Conservation (phyloP, 2,113 vertebrate genomes). For the Austrofundulus limnaeus region DNA sequence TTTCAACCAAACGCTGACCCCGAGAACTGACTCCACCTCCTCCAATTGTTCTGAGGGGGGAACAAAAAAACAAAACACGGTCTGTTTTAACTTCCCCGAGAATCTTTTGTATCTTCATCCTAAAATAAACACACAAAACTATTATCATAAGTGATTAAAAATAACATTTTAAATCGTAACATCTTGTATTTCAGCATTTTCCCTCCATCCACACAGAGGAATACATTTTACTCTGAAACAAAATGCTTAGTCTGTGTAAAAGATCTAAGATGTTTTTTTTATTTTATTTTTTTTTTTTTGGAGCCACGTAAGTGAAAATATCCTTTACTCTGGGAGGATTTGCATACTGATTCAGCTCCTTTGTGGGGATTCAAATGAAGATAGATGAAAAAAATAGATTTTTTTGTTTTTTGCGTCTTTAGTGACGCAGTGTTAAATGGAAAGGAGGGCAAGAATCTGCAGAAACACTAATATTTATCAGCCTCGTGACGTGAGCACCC, state of each 20-base stretch:
- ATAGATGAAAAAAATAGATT: conserved; percentile 25
- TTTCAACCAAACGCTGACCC: conserved; percentile 75
- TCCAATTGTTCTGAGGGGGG: conserved; percentile 51
- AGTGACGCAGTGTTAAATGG: conserved; percentile 7
- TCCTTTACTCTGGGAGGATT: conserved; percentile 46
- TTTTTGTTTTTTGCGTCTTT: too few relatives aligned
- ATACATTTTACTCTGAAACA: conserved; percentile 12
- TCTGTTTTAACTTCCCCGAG: conserved; percentile 8
- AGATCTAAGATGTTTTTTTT: conserved; percentile 48
- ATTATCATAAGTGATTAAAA: background rate
- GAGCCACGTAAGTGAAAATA: conserved; percentile 46
- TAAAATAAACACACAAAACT: background rate
- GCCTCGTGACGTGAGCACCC: conserved; percentile 5
- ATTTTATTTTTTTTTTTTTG: too few relatives aligned
- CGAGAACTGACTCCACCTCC: conserved; percentile 55
- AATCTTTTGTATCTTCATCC: background rate
- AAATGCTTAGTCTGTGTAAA: conserved; percentile 68
- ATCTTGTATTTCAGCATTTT: conserved; percentile 49
- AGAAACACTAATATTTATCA: background rate
- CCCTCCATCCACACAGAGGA: conserved; percentile 22
- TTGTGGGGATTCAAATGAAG: conserved; percentile 48
- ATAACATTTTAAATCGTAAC: conserved; percentile 10
- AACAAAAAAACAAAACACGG: background rate
- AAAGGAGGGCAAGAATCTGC: conserved; percentile 19
- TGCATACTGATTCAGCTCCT: conserved; percentile 43